Evolutionary conservation across 2,888 invertebrate species (phyloP).

Genomic region (Gastrophysa polygoni): DNA sequence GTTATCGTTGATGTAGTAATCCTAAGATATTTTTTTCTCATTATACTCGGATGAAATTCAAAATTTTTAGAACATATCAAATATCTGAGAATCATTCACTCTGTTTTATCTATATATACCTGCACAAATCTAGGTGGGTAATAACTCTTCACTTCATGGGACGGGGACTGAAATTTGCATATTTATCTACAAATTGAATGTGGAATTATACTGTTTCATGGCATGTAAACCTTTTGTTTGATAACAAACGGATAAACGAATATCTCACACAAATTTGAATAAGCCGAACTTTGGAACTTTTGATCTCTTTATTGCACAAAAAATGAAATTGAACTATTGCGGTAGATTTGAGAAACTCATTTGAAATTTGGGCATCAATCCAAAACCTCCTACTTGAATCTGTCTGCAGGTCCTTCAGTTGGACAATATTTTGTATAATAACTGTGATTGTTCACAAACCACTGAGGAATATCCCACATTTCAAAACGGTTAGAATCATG

Average conservation of each 20-base stretch:
- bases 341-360: neutral
- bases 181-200: slow-evolving; percentile 11
- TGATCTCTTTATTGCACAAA: neutral
- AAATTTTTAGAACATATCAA: too few relatives aligned
- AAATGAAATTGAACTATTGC: neutral
- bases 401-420: neutral
- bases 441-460: too few relatives aligned
- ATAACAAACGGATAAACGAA: neutral
- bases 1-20: too few relatives aligned
- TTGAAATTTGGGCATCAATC: neutral
- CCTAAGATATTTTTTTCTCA: too few relatives aligned
- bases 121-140: neutral
- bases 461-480: too few relatives aligned
- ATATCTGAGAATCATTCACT: too few relatives aligned
- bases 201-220: slow-evolving; percentile 6
- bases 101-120: neutral
- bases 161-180: slow-evolving; percentile 2
- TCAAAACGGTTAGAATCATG: too few relatives aligned
- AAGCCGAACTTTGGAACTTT: neutral
- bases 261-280: neutral
- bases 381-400: too few relatives aligned
- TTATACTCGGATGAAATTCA: too few relatives aligned
- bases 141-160: slow-evolving; percentile 4
- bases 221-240: slow-evolving; percentile 10
- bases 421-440: neutral